Evolutionary conservation across 2,113 vertebrate genomes (phyloP), one percentile per base, ranked within the genome.

Genomic region (Cnemophilus loriae): DNA sequence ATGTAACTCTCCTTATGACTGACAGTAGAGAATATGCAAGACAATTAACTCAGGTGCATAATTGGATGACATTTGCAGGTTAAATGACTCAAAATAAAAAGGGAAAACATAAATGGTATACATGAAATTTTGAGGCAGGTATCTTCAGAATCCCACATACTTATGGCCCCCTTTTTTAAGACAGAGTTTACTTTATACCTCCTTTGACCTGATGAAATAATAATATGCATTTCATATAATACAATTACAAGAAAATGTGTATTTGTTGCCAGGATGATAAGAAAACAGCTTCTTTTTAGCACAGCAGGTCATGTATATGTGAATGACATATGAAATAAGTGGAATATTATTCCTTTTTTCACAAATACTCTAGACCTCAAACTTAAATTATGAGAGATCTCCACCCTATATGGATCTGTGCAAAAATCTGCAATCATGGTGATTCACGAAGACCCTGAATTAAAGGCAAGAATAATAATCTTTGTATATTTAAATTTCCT

Each of bases 101-200:
- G 2, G 33, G 17, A 85, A 82, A 88, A 56, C 0, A 0, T 16
- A 60, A 70, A 60, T 53, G 27, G 2, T 11, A 33, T 30, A 9
- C 7, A 20, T 17, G 5, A 85, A 69, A 37, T 63, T 52, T 28
- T 50, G 27, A 80, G 13, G 12, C 14, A 77, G 5, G 21, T 73
- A 30, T 70, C 30, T 69, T 33, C 46, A 69, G 42, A 81, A 69
- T 73, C 16, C 7, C 8, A 13, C n/a, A 19, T 70, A 12, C 2
- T 78, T 79, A 28, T n/a, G 50, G 3, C 3, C 2, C 3, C 2
- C 1, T 2, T 61, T 91, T 92, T 85, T 35, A 92, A 80, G 17
- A 3, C 27, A 70, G 39, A 35, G 17, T 93, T 87, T 55, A 39
- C 7, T 68, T 75, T 56, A 68, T 68, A 53, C 4, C 5, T 53